Evolutionary conservation across 2,797 vertebrate species (phyloP).

Genomic region (Sus cebifrons): DNA sequence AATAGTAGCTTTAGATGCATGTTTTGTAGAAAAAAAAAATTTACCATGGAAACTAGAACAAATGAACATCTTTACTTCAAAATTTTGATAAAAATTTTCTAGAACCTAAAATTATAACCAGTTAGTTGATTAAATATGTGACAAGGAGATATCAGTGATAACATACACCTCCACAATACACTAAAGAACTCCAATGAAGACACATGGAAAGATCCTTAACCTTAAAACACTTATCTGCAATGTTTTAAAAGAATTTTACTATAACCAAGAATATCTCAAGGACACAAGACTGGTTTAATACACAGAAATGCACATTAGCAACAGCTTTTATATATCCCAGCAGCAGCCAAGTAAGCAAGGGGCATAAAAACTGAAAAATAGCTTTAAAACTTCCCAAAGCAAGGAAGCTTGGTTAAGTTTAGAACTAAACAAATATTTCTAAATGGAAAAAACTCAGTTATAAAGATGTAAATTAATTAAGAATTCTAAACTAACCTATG

Average conservation of each 20-base stretch:
- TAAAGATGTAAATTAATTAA: neutral
- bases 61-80: conserved; percentile 6
- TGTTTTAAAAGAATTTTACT: neutral
- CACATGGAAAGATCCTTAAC: neutral
- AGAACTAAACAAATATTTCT: neutral
- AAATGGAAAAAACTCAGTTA: neutral
- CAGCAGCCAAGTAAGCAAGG: neutral
- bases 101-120: neutral
- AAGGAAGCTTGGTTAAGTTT: neutral
- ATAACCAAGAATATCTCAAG: neutral
- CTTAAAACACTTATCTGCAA: neutral
- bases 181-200: neutral
- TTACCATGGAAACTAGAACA: neutral
- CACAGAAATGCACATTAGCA: neutral
- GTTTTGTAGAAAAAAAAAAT: neutral
- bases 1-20: neutral
- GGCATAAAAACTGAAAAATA: neutral
- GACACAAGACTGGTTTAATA: neutral
- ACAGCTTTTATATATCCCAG: neutral
- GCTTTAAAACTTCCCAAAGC: neutral
- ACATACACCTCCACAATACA: neutral
- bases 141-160: neutral
- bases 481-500: neutral
- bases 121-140: neutral
- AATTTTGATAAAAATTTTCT: neutral